A percentile compares a stretch with the other conserved stretches of the same genome.
These are phyloP conservation scores for Brenthis daphne DNA, from an alignment of 2,888 invertebrate genomes.

Conservation along the genomic window DNA sequence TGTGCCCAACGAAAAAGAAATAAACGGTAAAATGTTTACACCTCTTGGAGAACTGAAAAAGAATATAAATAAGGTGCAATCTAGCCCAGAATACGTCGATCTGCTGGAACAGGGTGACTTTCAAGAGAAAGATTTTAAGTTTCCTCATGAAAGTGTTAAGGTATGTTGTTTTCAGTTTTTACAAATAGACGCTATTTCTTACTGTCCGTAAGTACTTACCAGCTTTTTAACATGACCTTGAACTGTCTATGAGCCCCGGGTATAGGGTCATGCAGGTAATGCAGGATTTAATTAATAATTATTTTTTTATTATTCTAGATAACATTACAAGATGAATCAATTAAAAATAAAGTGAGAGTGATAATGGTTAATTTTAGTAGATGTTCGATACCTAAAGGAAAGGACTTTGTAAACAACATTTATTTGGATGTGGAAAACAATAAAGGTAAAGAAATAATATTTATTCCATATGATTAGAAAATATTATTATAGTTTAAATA, in stretches of 20 bases:
- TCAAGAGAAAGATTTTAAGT: conserved; percentile 68
- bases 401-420: conserved; percentile 67
- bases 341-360: conserved; percentile 78
- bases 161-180: conserved; percentile 41
- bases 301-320: conserved; percentile 55
- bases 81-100: conserved; percentile 64
- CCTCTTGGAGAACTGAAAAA: conserved; percentile 71
- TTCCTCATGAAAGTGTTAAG: conserved; percentile 78
- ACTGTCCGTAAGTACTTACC: not conserved
- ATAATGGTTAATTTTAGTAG: conserved; percentile 74
- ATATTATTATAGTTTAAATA: not conserved
- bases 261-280: conserved; percentile 16
- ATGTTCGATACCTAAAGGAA: conserved; percentile 59
- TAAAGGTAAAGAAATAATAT: conserved; percentile 53
- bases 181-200: not conserved
- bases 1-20: conserved; percentile 73
- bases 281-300: not conserved
- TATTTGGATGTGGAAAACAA: conserved; percentile 70
- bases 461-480: not conserved
- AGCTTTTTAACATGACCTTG: conserved; percentile 47
- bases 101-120: conserved; percentile 68
- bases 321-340: conserved; percentile 75
- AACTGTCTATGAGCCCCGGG: conserved; percentile 42
- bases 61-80: conserved; percentile 69
- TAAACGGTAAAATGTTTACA: conserved; percentile 74